Conservation (phyloP, 2,113 vertebrate genomes). For the Microtus ochrogaster region DNA sequence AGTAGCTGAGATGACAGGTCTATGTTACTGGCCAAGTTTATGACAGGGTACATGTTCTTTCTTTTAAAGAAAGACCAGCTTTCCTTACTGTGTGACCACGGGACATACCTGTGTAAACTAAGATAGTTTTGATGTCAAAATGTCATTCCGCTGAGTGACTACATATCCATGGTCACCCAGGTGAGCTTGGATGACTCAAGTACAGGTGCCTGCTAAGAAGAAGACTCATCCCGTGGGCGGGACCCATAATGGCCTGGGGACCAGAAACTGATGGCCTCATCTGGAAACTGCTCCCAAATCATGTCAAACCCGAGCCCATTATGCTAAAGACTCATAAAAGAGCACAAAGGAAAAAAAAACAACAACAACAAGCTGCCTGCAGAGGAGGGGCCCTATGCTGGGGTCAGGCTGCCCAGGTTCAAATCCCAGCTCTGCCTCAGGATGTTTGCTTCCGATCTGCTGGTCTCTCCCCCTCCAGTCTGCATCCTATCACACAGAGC, state of each 20-base stretch:
- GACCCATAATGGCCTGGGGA: too few species aligned
- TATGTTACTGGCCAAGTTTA: background rate
- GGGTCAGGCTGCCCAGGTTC: accelerated
- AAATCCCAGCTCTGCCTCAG: background rate
- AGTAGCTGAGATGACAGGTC: background rate
- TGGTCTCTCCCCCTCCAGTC: background rate
- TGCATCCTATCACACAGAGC: accelerated
- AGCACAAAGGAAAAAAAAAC: background rate
- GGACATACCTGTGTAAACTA: too few species aligned
- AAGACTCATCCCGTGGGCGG: accelerated
- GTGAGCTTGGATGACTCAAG: background rate
- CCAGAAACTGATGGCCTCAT: background rate
- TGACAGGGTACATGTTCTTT: background rate
- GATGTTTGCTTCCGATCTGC: background rate
- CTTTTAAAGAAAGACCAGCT: background rate
- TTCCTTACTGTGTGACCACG: too few species aligned
- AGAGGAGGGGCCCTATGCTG: background rate
- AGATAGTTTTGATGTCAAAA: background rate
- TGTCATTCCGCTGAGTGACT: background rate
- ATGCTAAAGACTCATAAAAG: background rate
- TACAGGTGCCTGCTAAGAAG: background rate
- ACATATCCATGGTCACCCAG: background rate
- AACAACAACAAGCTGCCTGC: background rate
- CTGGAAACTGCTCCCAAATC: too few species aligned
- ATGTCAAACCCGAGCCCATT: background rate